These are phyloP conservation scores for Neosilurus mollespiculum DNA, from an alignment of 2,797 vertebrate species.

Conservation along the genomic window DNA sequence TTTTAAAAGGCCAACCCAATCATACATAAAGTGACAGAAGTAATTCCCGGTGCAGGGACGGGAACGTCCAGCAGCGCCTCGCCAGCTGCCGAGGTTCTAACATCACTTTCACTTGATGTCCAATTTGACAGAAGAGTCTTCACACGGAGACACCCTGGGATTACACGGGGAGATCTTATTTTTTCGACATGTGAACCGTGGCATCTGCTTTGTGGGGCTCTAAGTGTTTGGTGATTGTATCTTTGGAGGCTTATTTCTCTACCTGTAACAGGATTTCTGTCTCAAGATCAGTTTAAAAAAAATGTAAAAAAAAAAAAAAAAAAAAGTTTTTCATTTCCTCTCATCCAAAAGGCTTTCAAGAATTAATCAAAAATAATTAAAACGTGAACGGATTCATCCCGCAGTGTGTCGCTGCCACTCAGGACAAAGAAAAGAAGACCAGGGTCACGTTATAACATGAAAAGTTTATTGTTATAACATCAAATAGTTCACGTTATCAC, in stretches of 20 bases:
- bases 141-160: constrained; percentile 29
- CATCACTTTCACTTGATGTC: constrained; percentile 34
- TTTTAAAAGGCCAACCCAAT: constrained; percentile 39
- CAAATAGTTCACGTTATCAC: no score
- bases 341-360: background rate
- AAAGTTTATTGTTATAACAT: no score
- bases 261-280: constrained; percentile 47
- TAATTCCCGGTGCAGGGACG: constrained; percentile 32
- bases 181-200: constrained; percentile 55
- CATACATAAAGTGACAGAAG: constrained; percentile 47
- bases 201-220: constrained; percentile 27
- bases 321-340: constrained; percentile 40
- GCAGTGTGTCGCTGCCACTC: no score
- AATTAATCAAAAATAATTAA: no score
- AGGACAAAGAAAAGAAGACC: no score
- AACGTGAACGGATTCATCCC: no score
- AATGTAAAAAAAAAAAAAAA: background rate
- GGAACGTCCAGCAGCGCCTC: constrained; percentile 21
- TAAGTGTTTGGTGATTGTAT: constrained; percentile 55
- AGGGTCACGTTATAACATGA: no score
- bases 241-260: constrained; percentile 40
- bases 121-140: constrained; percentile 42
- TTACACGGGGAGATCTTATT: constrained; percentile 48
- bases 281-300: constrained; percentile 23
- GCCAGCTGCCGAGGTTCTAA: constrained; percentile 29